Evolutionary conservation across 2,888 invertebrate species (phyloP), one percentile per base, ranked within the genome.

Genomic region (Tinea trinotella): DNA sequence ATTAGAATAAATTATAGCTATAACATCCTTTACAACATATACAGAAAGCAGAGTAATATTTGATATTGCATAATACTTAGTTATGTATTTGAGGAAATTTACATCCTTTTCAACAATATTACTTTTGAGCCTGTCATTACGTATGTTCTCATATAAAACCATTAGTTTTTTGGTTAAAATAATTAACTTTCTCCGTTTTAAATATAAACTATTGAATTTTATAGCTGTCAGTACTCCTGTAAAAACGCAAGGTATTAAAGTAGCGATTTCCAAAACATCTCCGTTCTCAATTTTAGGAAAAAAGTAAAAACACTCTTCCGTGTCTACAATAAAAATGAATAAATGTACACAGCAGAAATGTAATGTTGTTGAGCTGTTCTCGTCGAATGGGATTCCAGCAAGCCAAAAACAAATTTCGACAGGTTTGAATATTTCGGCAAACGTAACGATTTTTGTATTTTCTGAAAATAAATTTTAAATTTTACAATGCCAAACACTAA

Each of bases 21-120:
- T 40, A 13, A 53, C 12, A 20, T 20, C 22, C 20, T 35, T 36
- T 17, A 53, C 10, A 19, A 36, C 36, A 56, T 82, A 83, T 3
- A 82, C 71, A 7, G 66, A 64, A 53, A 82, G 75, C 2, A 83
- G 63, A 12, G 72, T 56, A 0, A 59, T 57, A 57, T 82, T 82
- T 1, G 83, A 57, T 55, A 74, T 58, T 18, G 79, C 71, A 56
- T 74, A 80, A 57, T 72, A 76, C 56, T 74, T 77, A 0, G 69
- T 67, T 1, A 83, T 63, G 7, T 56, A 58, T 34, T 71, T 69
- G 1, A 81, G 58, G 10, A 70, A 59, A 7, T 62, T 34, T 1
- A 78, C 61, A 52, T 76, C 66, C 12, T 61, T 22, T 12, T 50
- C 20, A 15, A 56, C 22, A 12, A 49, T 9, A 12, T 20, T 22